Evolutionary conservation across 2,113 vertebrate genomes (phyloP).

Genomic region (Dunckerocampus dactyliophorus): DNA sequence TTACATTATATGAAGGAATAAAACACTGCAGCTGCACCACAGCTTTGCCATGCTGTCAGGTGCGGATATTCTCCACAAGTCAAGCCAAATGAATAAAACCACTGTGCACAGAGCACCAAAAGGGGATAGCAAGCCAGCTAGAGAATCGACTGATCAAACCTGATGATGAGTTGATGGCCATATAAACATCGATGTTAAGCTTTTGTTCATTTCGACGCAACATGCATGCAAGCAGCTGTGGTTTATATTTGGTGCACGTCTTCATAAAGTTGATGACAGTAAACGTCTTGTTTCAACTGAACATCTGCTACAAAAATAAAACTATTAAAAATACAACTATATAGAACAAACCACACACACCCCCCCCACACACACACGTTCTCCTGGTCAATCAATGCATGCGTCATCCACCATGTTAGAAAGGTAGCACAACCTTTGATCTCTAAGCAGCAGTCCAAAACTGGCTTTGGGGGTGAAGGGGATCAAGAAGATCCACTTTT

Average conservation of each 20-base stretch:
- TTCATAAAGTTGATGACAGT: slow-evolving; percentile 28
- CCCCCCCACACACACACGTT: slow-evolving; percentile 5
- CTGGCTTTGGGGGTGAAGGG: neutral
- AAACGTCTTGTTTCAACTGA: slow-evolving; percentile 24
- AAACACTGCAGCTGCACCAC: slow-evolving; percentile 58
- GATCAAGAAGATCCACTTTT: slow-evolving; percentile 4
- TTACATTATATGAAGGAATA: slow-evolving; percentile 51
- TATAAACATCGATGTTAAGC: slow-evolving; percentile 20
- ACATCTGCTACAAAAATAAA: slow-evolving; percentile 53
- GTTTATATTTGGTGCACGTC: slow-evolving; percentile 21
- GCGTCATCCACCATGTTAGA: slow-evolving; percentile 28
- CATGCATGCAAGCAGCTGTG: slow-evolving; percentile 52
- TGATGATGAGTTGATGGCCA: slow-evolving; percentile 26
- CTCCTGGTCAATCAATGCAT: slow-evolving; percentile 39
- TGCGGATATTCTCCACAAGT: slow-evolving; percentile 43
- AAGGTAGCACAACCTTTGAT: slow-evolving; percentile 19
- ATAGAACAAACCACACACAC: slow-evolving; percentile 20
- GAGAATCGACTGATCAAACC: slow-evolving; percentile 53
- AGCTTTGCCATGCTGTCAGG: slow-evolving; percentile 32
- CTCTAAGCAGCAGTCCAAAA: slow-evolving; percentile 24
- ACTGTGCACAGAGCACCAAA: slow-evolving; percentile 13
- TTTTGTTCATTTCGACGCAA: slow-evolving; percentile 46
- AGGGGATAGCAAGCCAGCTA: slow-evolving; percentile 52
- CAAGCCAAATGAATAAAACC: slow-evolving; percentile 18
- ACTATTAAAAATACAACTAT: slow-evolving; percentile 40